Conservation (phyloP, 2,888 invertebrate species). For the Netelia inedita region DNA sequence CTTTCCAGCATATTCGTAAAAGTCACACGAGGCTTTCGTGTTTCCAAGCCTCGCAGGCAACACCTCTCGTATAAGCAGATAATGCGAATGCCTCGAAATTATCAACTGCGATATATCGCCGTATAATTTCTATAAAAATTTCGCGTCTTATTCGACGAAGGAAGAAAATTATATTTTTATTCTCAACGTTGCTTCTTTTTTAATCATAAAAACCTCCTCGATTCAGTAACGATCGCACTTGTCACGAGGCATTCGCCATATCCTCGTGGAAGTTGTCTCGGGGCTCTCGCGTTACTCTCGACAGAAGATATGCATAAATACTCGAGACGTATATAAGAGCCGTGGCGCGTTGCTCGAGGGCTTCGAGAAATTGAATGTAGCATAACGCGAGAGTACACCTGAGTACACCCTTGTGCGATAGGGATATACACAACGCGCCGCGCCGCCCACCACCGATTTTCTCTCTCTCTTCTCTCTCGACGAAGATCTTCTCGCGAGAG, state of each 20-base stretch:
- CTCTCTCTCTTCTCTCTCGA: slow-evolving; percentile 27
- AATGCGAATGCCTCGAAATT: not conserved
- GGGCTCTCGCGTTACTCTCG: slow-evolving; percentile 15
- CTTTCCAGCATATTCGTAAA: slow-evolving; percentile 26
- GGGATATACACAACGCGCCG: slow-evolving; percentile 46
- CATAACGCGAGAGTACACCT: slow-evolving; percentile 58
- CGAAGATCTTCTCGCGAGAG: slow-evolving; percentile 26
- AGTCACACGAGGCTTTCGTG: slow-evolving; percentile 51
- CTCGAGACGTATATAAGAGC: slow-evolving; percentile 45
- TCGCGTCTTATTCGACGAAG: too few relatives aligned
- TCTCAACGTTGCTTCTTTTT: not conserved
- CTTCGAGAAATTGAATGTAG: slow-evolving; percentile 66
- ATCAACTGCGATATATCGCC: not conserved
- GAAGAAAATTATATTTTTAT: too few relatives aligned
- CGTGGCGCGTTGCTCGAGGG: slow-evolving; percentile 46
- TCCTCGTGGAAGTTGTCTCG: slow-evolving; percentile 29
- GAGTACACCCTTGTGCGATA: slow-evolving; percentile 57
- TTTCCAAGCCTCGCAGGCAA: not conserved
- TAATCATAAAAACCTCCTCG: not conserved
- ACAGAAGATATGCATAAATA: slow-evolving; percentile 54
- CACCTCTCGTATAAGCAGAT: not conserved
- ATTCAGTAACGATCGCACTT: not conserved
- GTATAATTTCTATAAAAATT: not conserved
- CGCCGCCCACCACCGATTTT: slow-evolving; percentile 58
- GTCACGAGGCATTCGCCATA: slow-evolving; percentile 3